These are phyloP conservation scores for Eretmocerus hayati DNA, from an alignment of 2,888 invertebrate species.

Conservation along the genomic window DNA sequence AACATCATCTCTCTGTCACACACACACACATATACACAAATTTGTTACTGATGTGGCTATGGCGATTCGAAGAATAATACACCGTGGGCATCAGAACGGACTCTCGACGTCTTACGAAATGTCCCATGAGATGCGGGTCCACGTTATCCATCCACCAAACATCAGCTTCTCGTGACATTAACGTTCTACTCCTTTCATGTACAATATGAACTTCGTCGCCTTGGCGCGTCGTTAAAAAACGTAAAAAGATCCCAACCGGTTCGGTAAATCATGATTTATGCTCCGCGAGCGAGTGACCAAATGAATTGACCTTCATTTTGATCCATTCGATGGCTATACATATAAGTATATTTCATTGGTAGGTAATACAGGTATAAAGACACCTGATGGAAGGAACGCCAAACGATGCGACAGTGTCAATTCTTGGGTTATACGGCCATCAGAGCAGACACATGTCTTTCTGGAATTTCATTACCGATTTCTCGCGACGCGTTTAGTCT, in stretches of 20 bases:
- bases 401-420: background rate
- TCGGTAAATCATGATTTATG: slow-evolving; percentile 24
- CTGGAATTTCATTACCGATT: slow-evolving; percentile 16
- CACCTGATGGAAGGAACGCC: background rate
- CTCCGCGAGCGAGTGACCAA: slow-evolving; percentile 14
- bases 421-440: background rate
- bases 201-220: slow-evolving; percentile 16
- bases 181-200: background rate
- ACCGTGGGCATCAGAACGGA: too few relatives aligned
- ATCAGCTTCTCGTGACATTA: too few relatives aligned
- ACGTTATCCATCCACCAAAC: too few relatives aligned
- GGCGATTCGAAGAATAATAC: too few relatives aligned
- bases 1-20: too few relatives aligned
- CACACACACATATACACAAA: too few relatives aligned
- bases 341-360: too few relatives aligned
- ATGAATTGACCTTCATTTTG: slow-evolving; percentile 18
- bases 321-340: slow-evolving; percentile 9
- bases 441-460: slow-evolving; percentile 18
- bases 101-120: too few relatives aligned
- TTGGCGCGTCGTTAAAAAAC: slow-evolving; percentile 14
- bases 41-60: too few relatives aligned
- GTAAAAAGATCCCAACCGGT: slow-evolving; percentile 19
- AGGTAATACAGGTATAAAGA: too few relatives aligned
- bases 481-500: background rate
- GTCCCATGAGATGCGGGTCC: too few relatives aligned